A percentile compares a stretch with the other conserved stretches of the same genome.
Evolutionary conservation across 2,888 invertebrate genomes (phyloP).

Genomic region (Corbicula japonica): DNA sequence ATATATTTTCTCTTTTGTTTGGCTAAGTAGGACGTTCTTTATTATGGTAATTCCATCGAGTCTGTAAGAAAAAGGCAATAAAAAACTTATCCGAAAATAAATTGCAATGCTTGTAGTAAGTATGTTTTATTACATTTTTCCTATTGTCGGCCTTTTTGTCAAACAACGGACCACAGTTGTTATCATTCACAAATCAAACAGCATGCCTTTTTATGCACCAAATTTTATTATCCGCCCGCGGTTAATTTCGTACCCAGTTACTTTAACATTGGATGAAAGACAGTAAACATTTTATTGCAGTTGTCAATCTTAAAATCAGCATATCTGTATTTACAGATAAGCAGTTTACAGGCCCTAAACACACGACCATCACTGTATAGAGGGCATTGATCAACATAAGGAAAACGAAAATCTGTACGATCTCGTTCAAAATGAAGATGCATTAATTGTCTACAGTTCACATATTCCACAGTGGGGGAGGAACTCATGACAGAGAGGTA

Average conservation of each 20-base stretch:
- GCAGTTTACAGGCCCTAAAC: conserved; percentile 11
- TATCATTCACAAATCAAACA: conserved; percentile 23
- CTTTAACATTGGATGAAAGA: conserved; percentile 22
- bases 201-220: not conserved
- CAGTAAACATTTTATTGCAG: conserved; percentile 19
- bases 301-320: conserved; percentile 27
- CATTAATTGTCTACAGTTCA: not conserved
- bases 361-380: not conserved
- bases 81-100: not conserved
- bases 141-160: conserved; percentile 11
- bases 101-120: not conserved
- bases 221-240: conserved; percentile 31
- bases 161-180: conserved; percentile 2
- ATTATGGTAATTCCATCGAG: not conserved
- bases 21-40: not conserved
- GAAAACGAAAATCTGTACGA: not conserved
- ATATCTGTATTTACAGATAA: conserved; percentile 33
- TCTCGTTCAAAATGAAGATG: not conserved
- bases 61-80: not conserved
- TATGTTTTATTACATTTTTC: not conserved
- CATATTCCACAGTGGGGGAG: not conserved
- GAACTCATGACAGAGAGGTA: not conserved
- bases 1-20: not conserved
- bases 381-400: not conserved
- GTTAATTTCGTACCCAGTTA: conserved; percentile 12